These are phyloP conservation scores for Dasypogon diadema DNA, from an alignment of 2,888 invertebrate genomes.

Conservation along the genomic window DNA sequence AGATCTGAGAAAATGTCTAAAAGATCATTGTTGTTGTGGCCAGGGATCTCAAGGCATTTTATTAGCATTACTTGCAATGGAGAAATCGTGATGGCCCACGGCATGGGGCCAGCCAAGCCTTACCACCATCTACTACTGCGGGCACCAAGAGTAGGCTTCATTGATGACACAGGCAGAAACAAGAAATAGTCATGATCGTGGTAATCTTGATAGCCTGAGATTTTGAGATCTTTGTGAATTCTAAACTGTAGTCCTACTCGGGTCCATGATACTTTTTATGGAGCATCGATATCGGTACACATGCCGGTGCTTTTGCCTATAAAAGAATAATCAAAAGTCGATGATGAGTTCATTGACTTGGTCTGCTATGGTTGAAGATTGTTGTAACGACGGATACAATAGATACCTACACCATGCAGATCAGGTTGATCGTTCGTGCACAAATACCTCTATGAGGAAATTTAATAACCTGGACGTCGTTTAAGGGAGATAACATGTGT, in stretches of 20 bases:
- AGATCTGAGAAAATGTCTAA: constrained; percentile 24
- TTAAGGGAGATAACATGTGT: too few relatives aligned
- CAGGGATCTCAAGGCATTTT: constrained; percentile 21
- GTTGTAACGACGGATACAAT: too few relatives aligned
- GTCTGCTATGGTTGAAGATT: neutral
- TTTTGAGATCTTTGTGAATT: constrained; percentile 13
- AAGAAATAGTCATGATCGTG: constrained; percentile 36
- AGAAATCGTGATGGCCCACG: constrained; percentile 28
- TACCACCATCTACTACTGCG: neutral
- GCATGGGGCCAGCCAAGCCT: constrained; percentile 20
- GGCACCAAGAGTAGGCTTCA: constrained; percentile 7
- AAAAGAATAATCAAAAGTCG: constrained; percentile 7
- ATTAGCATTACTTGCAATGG: constrained; percentile 29
- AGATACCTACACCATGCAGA: constrained; percentile 12
- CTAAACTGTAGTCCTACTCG: neutral
- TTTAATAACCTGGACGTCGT: neutral
- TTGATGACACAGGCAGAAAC: constrained; percentile 17
- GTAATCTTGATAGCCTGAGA: constrained; percentile 22
- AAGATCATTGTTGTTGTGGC: constrained; percentile 6
- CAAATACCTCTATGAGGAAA: constrained; percentile 10
- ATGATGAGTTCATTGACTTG: constrained; percentile 12
- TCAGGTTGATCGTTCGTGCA: constrained; percentile 11
- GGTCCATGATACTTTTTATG: neutral
- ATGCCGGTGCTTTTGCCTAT: neutral
- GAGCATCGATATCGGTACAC: neutral